Conservation (phyloP, 2,797 vertebrate genomes). For the Crenichthys baileyi region DNA sequence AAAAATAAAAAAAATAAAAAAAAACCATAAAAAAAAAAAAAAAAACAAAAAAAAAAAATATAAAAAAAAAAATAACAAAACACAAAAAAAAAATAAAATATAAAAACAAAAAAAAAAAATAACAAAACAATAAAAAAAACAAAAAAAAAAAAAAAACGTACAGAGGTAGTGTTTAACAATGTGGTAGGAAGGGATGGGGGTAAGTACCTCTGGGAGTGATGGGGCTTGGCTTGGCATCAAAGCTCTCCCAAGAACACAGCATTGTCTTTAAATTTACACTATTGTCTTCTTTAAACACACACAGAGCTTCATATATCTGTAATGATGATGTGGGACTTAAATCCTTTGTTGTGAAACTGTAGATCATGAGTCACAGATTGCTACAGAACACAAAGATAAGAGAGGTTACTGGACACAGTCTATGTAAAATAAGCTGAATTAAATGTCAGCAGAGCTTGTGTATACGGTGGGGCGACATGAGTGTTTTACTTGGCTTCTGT, state of each 20-base stretch:
- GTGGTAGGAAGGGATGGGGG: conserved; percentile 78
- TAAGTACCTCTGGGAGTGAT: conserved; percentile 79
- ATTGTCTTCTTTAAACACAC: conserved; percentile 71
- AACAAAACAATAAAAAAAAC: too few species aligned
- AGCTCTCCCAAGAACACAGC: conserved; percentile 71
- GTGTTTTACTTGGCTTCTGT: neutral
- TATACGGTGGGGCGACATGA: neutral
- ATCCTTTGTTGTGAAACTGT: conserved; percentile 53
- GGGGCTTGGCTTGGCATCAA: conserved; percentile 80
- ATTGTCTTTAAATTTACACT: conserved; percentile 82
- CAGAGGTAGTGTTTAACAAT: conserved; percentile 83
- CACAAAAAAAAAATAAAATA: too few species aligned
- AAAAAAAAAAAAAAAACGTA: too few species aligned
- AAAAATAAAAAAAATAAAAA: too few species aligned
- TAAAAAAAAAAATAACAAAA: too few species aligned
- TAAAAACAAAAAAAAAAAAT: too few species aligned
- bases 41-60: too few species aligned
- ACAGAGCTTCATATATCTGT: conserved; percentile 65
- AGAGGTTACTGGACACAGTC: conserved; percentile 10
- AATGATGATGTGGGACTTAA: conserved; percentile 68
- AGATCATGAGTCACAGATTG: conserved; percentile 40
- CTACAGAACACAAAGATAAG: conserved; percentile 18
- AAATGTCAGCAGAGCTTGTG: conserved; percentile 3
- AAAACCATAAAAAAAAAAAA: too few species aligned
- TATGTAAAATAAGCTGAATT: neutral